Percentiles rank a stretch among this genome's conserved stretches.
Conservation (phyloP, 2,888 invertebrate genomes). For the Apoderus coryli region DNA sequence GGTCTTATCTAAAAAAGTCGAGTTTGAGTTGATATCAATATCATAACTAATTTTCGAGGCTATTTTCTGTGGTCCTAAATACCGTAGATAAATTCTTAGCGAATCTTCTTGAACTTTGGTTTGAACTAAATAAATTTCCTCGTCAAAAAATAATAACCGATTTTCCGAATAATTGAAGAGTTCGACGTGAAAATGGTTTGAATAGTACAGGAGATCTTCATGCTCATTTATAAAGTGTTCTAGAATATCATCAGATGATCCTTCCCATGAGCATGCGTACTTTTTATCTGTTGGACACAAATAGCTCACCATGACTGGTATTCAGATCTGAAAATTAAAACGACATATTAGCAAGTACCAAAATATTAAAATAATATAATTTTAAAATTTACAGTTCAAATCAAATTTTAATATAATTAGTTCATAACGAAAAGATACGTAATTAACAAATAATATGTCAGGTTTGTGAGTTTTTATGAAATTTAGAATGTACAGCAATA, state of each 20-base stretch:
- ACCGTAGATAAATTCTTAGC: constrained; percentile 21
- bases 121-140: constrained; percentile 24
- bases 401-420: no score
- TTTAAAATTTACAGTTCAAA: no score
- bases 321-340: no score
- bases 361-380: no score
- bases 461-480: no score
- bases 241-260: constrained; percentile 21
- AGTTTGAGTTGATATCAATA: constrained; percentile 13
- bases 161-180: constrained; percentile 21
- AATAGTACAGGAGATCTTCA: constrained; percentile 20
- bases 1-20: constrained; percentile 10
- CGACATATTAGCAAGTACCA: no score
- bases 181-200: constrained; percentile 19
- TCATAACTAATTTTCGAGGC: constrained; percentile 21
- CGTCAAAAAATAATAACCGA: constrained; percentile 19
- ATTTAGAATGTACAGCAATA: no score
- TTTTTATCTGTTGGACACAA: constrained; percentile 24
- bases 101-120: constrained; percentile 12
- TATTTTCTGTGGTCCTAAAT: constrained; percentile 19
- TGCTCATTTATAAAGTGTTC: constrained; percentile 25
- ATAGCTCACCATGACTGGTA: constrained; percentile 18
- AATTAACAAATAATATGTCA: no score
- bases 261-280: constrained; percentile 25
- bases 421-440: no score